Conservation (phyloP, 2,797 vertebrate genomes). For the Pseudomugil tenellus region DNA sequence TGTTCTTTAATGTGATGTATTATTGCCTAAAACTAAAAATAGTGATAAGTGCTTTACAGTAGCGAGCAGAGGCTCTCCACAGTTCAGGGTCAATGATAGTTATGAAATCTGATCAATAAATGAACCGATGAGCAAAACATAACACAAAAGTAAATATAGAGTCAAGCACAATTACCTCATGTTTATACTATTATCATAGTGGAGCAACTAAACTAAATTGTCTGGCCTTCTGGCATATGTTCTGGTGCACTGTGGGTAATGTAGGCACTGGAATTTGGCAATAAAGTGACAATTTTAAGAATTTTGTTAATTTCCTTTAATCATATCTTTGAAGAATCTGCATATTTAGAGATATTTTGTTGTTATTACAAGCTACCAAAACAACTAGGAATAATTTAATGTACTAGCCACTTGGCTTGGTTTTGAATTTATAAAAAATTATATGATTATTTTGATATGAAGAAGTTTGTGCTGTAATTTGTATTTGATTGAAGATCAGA, state of each 20-base stretch:
- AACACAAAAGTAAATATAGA: neutral
- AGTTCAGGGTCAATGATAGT: neutral
- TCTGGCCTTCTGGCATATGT: neutral
- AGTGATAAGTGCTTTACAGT: neutral
- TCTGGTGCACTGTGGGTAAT: constrained; percentile 15
- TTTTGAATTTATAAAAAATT: neutral
- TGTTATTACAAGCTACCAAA: neutral
- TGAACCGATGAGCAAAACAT: neutral
- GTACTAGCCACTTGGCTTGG: neutral
- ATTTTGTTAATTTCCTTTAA: too few relatives aligned
- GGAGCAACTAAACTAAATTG: neutral
- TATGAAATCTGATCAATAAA: neutral
- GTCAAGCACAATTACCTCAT: too few relatives aligned
- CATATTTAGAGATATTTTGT: neutral
- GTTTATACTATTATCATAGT: neutral
- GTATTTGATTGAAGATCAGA: constrained; percentile 11
- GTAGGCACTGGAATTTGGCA: neutral
- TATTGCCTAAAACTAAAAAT: neutral
- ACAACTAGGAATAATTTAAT: neutral
- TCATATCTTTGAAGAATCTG: too few relatives aligned
- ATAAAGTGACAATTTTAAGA: neutral
- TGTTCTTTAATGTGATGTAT: too few relatives aligned
- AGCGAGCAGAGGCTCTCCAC: too few relatives aligned
- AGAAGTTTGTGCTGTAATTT: constrained; percentile 2
- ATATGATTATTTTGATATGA: neutral